Percentiles rank a stretch among this genome's conserved stretches.
Conservation (phyloP, 2,113 vertebrate species). For the Paradoxurus hermaphroditus region DNA sequence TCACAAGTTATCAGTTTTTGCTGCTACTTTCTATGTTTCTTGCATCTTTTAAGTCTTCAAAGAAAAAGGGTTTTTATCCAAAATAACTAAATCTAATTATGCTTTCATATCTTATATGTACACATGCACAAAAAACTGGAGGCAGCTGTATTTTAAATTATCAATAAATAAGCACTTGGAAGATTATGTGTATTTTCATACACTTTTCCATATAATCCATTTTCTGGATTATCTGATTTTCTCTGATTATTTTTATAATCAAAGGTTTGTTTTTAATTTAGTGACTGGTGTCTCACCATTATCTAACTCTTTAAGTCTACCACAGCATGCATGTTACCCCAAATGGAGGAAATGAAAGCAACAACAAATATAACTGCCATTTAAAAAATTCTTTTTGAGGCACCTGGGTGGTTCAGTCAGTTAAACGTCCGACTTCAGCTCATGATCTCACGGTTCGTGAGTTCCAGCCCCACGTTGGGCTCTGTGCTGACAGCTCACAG, state of each 20-base stretch:
- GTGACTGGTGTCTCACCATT: background rate
- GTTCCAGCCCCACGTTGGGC: too few relatives aligned
- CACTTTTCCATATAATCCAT: background rate
- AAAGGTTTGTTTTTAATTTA: background rate
- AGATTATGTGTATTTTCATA: background rate
- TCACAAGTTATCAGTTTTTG: background rate
- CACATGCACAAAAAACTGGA: background rate
- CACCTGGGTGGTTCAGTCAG: too few relatives aligned
- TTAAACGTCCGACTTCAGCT: too few relatives aligned
- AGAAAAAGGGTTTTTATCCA: conserved; percentile 8
- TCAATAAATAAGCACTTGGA: background rate
- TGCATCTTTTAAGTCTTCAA: background rate
- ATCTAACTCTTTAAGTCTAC: background rate
- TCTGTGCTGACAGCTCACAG: too few relatives aligned
- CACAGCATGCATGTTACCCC: background rate
- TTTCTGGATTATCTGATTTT: conserved; percentile 45
- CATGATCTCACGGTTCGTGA: too few relatives aligned
- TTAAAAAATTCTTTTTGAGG: conserved; percentile 32
- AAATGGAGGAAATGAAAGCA: background rate
- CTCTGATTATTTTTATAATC: conserved; percentile 8
- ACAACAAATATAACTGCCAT: background rate
- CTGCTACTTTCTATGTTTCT: background rate
- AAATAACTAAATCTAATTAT: background rate
- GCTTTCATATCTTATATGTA: background rate
- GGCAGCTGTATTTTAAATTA: background rate